These are phyloP conservation scores for Mandrillus leucophaeus DNA, from an alignment of 2,113 vertebrate genomes.

Conservation along the genomic window DNA sequence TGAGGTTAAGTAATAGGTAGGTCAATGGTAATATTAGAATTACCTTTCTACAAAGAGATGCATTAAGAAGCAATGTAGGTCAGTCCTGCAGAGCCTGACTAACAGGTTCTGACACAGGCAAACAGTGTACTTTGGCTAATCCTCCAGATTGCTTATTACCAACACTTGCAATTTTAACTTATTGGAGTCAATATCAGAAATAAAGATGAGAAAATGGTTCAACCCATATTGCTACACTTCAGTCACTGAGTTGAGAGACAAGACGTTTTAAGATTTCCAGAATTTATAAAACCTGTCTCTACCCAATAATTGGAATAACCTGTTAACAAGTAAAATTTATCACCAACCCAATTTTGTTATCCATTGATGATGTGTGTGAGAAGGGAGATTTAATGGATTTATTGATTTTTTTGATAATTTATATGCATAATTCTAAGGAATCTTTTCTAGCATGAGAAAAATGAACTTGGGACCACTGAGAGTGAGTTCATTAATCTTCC, in stretches of 20 bases:
- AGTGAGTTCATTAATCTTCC: conserved; percentile 40
- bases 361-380: not conserved
- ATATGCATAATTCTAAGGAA: not conserved
- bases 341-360: not conserved
- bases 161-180: conserved; percentile 60
- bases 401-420: conserved; percentile 25
- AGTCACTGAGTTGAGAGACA: conserved; percentile 1
- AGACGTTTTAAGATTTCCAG: conserved; percentile 33
- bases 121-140: conserved; percentile 40
- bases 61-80: conserved; percentile 72
- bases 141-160: conserved; percentile 54
- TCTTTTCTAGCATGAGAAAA: not conserved
- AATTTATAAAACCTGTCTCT: not conserved
- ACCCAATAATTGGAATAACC: conserved; percentile 44
- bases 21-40: conserved; percentile 76
- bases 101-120: conserved; percentile 61
- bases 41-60: conserved; percentile 69
- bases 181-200: conserved; percentile 4
- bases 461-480: not conserved
- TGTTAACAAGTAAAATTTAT: conserved; percentile 29
- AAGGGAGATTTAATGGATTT: not conserved
- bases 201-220: conserved; percentile 47
- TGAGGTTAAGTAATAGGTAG: conserved; percentile 68
- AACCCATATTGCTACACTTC: not conserved
- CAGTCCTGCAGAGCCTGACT: conserved; percentile 60